These are phyloP conservation scores for Lamellibrachia columna DNA, from an alignment of 2,888 invertebrate genomes.

Conservation along the genomic window DNA sequence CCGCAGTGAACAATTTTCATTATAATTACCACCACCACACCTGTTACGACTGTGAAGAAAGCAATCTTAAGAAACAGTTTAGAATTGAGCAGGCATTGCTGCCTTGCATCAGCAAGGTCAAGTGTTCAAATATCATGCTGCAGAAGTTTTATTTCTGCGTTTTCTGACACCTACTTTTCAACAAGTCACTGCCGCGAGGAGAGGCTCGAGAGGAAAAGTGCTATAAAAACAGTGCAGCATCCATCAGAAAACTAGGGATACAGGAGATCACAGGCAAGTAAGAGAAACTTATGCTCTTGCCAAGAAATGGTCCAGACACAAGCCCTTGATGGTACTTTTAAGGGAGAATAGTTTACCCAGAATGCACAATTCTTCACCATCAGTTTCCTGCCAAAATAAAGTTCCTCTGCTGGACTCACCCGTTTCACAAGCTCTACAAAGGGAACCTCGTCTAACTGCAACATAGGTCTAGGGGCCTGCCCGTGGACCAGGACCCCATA, in stretches of 20 bases:
- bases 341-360: not conserved
- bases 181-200: not conserved
- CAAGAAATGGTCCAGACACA: not conserved
- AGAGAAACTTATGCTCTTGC: not conserved
- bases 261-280: not conserved
- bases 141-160: not conserved
- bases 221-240: not conserved
- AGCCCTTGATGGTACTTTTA: not conserved
- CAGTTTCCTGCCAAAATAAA: not conserved
- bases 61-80: not conserved
- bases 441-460: not conserved
- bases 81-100: not conserved
- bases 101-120: not conserved
- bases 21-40: not conserved
- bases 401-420: not conserved
- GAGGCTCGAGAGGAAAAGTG: no score
- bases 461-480: not conserved
- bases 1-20: no score
- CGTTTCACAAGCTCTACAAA: not conserved
- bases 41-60: not conserved
- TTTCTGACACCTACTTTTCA: not conserved
- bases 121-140: not conserved
- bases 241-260: not conserved
- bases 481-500: not conserved
- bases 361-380: not conserved